Base-by-base conservation (phyloP, 2,888 invertebrate species). In the Melinaea marsaeus region DNA sequence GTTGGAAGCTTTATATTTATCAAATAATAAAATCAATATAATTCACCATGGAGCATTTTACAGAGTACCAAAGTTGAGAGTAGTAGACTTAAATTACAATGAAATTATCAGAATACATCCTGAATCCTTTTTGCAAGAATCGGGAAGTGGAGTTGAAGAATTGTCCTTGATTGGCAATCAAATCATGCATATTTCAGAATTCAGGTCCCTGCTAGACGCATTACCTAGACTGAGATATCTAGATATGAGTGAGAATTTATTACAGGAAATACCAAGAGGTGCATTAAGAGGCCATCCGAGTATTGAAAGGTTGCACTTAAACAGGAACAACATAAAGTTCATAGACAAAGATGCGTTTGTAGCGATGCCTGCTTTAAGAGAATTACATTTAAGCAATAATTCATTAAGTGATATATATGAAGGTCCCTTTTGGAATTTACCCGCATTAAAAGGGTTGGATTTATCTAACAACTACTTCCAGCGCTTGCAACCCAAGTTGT, bases 341-440 rank as follows among this genome's bases (percentile, higher is more conserved):
- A 93, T 97, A 62, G 95, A 96, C 73, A 90, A 94, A 48, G 95
- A 96, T 77, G 95, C 96, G 0, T 94, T 97, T 77, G 93, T 94
- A 78, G 95, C 95, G 13, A 95, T 97, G 94, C 96, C 96, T 0
- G 95, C 96, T 0, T 84, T 98, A 47, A 91, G 96, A 71, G 96
- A 97, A 77, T 88, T 98, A 46, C 93, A 96, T 72, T 87, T 98
- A 65, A 93, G 94, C 70, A 97, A 97, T 75, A 98, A 98, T 79
- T 96, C 96, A 2, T 83, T 98, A 37, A 92, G 93, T 1, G 95
- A 95, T 77, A 89, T 94, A 59, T 86, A 94, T 56, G 94, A 94
- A 68, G 92, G 94, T 58, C 96, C 96, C 0, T 94, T 95, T 76
- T 97, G 96, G 96, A 95, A 96, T 86, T 86, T 97, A 55, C 96